These are phyloP conservation scores for Polyodon spathula DNA, from an alignment of 2,113 vertebrate species.

Conservation along the genomic window DNA sequence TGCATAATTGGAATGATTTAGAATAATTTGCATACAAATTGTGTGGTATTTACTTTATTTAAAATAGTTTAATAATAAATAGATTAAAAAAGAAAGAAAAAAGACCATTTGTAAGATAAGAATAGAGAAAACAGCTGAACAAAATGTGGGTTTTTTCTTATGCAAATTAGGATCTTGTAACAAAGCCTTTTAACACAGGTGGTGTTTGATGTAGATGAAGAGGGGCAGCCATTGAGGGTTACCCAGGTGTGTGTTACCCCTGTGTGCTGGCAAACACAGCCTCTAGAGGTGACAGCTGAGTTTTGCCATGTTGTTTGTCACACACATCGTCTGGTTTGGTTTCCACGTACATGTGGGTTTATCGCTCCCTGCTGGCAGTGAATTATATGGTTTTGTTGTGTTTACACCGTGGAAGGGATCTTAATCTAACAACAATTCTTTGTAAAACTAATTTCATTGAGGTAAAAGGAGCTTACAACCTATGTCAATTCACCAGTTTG, in stretches of 20 bases:
- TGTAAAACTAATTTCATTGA: neutral
- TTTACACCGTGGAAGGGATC: constrained; percentile 22
- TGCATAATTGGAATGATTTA: no score
- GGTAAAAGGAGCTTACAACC: no score
- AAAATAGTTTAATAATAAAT: no score
- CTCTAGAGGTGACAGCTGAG: constrained; percentile 52
- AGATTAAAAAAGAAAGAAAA: no score
- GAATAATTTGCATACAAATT: no score
- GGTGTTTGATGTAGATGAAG: constrained; percentile 88
- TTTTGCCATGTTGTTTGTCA: constrained; percentile 42
- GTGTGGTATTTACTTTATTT: no score
- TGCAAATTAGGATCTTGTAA: constrained; percentile 55
- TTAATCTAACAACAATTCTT: neutral
- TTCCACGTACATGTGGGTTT: constrained; percentile 12
- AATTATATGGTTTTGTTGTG: constrained; percentile 7
- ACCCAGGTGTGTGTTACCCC: constrained; percentile 73
- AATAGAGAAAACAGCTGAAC: constrained; percentile 4
- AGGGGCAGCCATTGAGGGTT: constrained; percentile 63
- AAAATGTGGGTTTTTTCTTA: constrained; percentile 34
- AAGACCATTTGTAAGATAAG: no score
- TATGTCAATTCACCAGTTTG: no score
- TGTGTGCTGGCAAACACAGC: constrained; percentile 37
- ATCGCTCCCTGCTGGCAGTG: constrained; percentile 4
- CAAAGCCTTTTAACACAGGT: constrained; percentile 77
- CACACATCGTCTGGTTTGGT: constrained; percentile 24